phyloP scores from a whole-genome alignment of 2,113 vertebrate genomes.

The Centrocercus urophasianus region DNA sequence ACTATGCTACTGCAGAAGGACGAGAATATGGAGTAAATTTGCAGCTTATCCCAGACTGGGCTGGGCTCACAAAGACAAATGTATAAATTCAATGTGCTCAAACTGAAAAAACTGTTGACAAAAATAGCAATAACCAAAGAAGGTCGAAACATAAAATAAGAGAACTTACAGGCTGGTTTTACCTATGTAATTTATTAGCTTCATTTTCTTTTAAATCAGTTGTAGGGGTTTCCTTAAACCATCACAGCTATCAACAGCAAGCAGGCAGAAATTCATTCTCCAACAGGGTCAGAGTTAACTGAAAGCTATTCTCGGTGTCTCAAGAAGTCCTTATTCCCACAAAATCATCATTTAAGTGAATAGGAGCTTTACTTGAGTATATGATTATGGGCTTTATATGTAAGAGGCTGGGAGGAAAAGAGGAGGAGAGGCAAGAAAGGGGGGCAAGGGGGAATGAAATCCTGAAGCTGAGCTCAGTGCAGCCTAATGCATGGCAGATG shows the following conservation, averaged over 20 bases:
- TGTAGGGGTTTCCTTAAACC: neutral
- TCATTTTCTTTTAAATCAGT: conserved; percentile 12
- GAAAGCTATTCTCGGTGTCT: neutral
- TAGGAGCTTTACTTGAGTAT: neutral
- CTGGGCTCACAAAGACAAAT: neutral
- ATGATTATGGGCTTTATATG: neutral
- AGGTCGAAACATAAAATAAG: conserved; percentile 45
- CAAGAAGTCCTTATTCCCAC: neutral
- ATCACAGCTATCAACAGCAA: neutral
- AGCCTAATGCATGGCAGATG: conserved; percentile 6
- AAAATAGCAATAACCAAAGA: conserved; percentile 51
- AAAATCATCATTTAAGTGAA: neutral
- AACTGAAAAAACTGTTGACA: conserved; percentile 18
- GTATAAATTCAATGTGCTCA: neutral
- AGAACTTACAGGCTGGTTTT: neutral
- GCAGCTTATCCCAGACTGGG: neutral
- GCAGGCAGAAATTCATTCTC: neutral
- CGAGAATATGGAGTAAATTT: neutral
- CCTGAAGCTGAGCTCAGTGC: neutral
- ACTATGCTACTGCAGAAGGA: neutral
- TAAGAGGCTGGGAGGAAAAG: neutral
- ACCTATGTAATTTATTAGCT: neutral
- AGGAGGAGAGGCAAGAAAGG: neutral
- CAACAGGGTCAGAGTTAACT: neutral
- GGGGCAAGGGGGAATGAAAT: neutral